phyloP scores from a whole-genome alignment of 64 coral and sea anemone genomes.

The Trachythela sp. region DNA sequence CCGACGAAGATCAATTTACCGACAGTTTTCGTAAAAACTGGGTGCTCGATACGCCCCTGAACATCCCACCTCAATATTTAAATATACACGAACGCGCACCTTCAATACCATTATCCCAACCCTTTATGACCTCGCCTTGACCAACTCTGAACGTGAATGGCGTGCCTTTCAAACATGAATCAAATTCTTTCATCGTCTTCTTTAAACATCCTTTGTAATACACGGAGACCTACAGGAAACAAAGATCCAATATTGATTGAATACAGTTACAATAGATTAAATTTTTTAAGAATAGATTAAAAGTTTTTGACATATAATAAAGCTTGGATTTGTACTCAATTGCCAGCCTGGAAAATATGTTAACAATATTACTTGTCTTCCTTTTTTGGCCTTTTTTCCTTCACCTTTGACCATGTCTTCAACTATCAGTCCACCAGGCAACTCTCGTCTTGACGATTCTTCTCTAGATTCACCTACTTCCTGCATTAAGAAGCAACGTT shows the following conservation, averaged over 20 bases:
- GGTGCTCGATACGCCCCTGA: too few species aligned
- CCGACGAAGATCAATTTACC: too few species aligned
- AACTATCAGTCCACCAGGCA: conserved; percentile 51
- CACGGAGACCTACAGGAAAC: conserved; percentile 63
- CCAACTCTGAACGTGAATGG: conserved; percentile 60
- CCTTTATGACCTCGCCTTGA: conserved; percentile 60
- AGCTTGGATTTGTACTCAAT: too few species aligned
- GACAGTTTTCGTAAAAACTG: too few species aligned
- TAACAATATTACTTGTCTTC: conserved; percentile 55
- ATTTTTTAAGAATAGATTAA: too few species aligned
- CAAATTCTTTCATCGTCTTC: conserved; percentile 72
- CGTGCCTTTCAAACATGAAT: conserved; percentile 51
- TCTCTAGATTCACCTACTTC: neutral
- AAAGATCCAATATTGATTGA: too few species aligned
- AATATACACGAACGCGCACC: neutral
- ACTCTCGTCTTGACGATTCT: conserved; percentile 20
- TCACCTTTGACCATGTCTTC: conserved; percentile 53
- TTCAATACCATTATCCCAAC: conserved; percentile 63
- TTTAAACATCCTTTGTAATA: conserved; percentile 67
- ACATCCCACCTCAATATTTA: too few species aligned
- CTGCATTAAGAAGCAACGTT: neutral
- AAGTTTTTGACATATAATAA: too few species aligned
- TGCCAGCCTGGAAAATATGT: too few species aligned
- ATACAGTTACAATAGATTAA: too few species aligned
- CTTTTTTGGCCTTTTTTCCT: conserved; percentile 59